Percentiles rank a stretch among this genome's conserved stretches.
These are phyloP conservation scores for Rhodophaea formosa DNA, from an alignment of 2,888 invertebrate species.

Conservation along the genomic window DNA sequence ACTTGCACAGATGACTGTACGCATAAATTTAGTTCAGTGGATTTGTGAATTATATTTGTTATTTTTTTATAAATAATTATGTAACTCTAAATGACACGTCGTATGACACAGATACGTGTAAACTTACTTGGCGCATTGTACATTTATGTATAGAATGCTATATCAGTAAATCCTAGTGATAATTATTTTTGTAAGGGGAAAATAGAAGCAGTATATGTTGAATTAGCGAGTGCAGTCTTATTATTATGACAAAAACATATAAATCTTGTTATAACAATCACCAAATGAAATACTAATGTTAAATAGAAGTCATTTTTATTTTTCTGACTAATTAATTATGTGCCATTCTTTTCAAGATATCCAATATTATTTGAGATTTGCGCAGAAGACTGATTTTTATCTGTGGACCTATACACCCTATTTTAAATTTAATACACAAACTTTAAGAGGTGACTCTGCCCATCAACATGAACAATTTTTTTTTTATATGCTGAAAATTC, in stretches of 20 bases:
- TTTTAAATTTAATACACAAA: too few species aligned
- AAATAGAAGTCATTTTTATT: not conserved
- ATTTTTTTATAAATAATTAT: not conserved
- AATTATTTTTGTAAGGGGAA: slow-evolving; percentile 30
- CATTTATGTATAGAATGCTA: slow-evolving; percentile 6
- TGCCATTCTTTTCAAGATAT: slow-evolving; percentile 5
- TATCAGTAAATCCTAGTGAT: slow-evolving; percentile 20
- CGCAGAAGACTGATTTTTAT: too few species aligned
- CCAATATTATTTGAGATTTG: not conserved
- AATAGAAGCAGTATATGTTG: slow-evolving; percentile 8
- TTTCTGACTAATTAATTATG: not conserved
- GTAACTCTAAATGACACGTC: slow-evolving; percentile 25
- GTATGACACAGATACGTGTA: slow-evolving; percentile 36
- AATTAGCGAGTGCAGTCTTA: not conserved
- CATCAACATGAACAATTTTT: too few species aligned
- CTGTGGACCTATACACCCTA: too few species aligned
- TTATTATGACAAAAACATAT: not conserved
- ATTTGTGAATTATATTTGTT: too few species aligned
- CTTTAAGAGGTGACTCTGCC: too few species aligned
- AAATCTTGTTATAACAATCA: not conserved
- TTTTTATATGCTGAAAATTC: too few species aligned
- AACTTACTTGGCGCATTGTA: slow-evolving; percentile 16
- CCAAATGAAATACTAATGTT: not conserved
- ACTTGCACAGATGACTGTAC: too few species aligned
- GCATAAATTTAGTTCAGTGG: too few species aligned